These are phyloP conservation scores for Drosophila gunungcola DNA, from an alignment of 1,140 invertebrate species.

Conservation along the genomic window DNA sequence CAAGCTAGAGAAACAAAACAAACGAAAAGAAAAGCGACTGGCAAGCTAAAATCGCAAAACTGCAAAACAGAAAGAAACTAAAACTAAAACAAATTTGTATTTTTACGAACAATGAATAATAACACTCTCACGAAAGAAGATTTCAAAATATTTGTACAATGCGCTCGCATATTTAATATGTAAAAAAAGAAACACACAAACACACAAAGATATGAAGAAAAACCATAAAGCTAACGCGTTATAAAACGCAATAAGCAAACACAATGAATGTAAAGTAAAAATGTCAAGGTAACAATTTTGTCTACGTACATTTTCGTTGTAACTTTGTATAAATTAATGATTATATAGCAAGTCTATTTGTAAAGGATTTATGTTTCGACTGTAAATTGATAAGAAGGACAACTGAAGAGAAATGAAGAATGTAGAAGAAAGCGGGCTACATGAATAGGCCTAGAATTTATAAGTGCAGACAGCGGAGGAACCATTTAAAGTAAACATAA, in stretches of 20 bases:
- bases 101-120: slow-evolving; percentile 47
- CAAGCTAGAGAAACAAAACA: slow-evolving; percentile 23
- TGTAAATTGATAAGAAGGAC: slow-evolving; percentile 61
- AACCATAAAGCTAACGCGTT: slow-evolving; percentile 14
- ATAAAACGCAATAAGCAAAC: slow-evolving; percentile 12
- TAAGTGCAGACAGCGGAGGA: slow-evolving; percentile 46
- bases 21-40: not conserved
- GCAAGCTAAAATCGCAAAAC: slow-evolving; percentile 3
- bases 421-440: slow-evolving; percentile 22
- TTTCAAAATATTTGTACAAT: slow-evolving; percentile 44
- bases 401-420: slow-evolving; percentile 12
- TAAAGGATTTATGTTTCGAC: slow-evolving; percentile 75
- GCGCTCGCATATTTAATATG: slow-evolving; percentile 40
- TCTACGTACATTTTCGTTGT: slow-evolving; percentile 68
- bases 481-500: slow-evolving; percentile 64
- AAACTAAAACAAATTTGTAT: slow-evolving; percentile 33
- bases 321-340: slow-evolving; percentile 70
- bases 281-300: slow-evolving; percentile 37
- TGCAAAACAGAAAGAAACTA: slow-evolving; percentile 1
- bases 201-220: slow-evolving; percentile 24
- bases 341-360: slow-evolving; percentile 61
- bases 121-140: slow-evolving; percentile 25
- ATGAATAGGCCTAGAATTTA: slow-evolving; percentile 55
- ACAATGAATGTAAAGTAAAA: slow-evolving; percentile 49
- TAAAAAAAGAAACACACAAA: slow-evolving; percentile 40